A percentile compares a stretch with the other conserved stretches of the same genome.
Conservation (phyloP, 2,888 invertebrate genomes). For the Coenonympha glycerion region DNA sequence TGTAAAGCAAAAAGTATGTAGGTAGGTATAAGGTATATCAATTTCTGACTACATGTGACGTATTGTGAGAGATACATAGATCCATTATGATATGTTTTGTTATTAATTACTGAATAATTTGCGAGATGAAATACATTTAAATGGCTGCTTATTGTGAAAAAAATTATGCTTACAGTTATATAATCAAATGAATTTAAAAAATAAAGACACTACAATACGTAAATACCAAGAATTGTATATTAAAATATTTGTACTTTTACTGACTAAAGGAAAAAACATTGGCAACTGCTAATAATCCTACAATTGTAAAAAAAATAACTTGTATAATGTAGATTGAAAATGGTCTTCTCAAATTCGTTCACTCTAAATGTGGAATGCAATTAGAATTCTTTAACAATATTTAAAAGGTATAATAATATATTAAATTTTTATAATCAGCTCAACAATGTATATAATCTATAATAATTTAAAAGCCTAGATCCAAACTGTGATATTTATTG, state of each 20-base stretch:
- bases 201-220: constrained; percentile 75
- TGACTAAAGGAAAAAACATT: constrained; percentile 83
- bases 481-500: constrained; percentile 78
- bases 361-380: constrained; percentile 77
- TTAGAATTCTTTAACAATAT: constrained; percentile 78
- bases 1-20: too few relatives aligned
- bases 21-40: constrained; percentile 11
- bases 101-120: constrained; percentile 71
- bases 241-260: constrained; percentile 89
- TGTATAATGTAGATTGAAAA: constrained; percentile 76
- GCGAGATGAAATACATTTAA: constrained; percentile 59
- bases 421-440: constrained; percentile 79
- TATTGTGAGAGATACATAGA: constrained; percentile 49
- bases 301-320: constrained; percentile 73
- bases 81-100: constrained; percentile 73
- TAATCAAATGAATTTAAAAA: constrained; percentile 71
- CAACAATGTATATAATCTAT: constrained; percentile 80
- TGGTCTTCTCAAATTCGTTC: constrained; percentile 76
- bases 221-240: constrained; percentile 78
- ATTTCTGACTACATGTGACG: constrained; percentile 27
- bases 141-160: constrained; percentile 68
- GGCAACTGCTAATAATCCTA: constrained; percentile 76
- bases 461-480: constrained; percentile 78
- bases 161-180: constrained; percentile 75
- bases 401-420: constrained; percentile 78